Percentiles rank a stretch among this genome's conserved stretches.
phyloP scores from a whole-genome alignment of 1,140 invertebrate genomes.

The Drosophila littoralis region DNA sequence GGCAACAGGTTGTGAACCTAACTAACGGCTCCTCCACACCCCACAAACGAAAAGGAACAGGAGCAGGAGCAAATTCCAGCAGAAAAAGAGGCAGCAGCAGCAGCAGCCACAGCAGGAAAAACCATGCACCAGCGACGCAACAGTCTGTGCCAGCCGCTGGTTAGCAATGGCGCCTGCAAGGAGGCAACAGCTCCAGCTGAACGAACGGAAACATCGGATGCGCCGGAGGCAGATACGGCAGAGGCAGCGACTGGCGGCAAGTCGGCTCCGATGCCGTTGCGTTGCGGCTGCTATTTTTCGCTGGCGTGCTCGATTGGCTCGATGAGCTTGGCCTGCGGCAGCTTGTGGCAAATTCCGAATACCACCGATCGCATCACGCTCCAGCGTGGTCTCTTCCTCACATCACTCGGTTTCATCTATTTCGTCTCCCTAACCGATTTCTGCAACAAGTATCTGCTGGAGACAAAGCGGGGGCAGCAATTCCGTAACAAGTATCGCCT shows the following conservation, averaged over 20 bases:
- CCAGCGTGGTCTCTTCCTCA: constrained; percentile 86
- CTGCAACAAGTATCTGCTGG: constrained; percentile 86
- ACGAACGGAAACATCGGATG: too few relatives aligned
- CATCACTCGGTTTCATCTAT: constrained; percentile 87
- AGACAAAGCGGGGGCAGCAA: constrained; percentile 85
- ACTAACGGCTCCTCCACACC: background rate
- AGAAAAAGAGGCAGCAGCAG: background rate
- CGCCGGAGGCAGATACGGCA: background rate
- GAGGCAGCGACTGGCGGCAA: background rate
- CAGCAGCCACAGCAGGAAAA: background rate
- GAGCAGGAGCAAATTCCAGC: background rate
- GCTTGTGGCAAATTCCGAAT: constrained; percentile 77
- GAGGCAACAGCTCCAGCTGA: background rate
- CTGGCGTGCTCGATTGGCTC: constrained; percentile 83
- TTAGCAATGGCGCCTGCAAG: constrained; percentile 24
- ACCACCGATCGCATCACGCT: constrained; percentile 85
- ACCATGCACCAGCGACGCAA: constrained; percentile 36
- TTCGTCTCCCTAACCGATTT: constrained; percentile 87
- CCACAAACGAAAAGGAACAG: background rate
- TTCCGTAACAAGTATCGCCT: constrained; percentile 87
- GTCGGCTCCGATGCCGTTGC: constrained; percentile 14
- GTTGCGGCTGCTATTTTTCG: constrained; percentile 77
- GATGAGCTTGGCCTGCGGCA: constrained; percentile 81
- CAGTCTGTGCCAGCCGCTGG: constrained; percentile 31
- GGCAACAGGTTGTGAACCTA: constrained; percentile 50